These are phyloP conservation scores for Damaliscus lunatus DNA, from an alignment of 2,113 vertebrate species.

Conservation along the genomic window DNA sequence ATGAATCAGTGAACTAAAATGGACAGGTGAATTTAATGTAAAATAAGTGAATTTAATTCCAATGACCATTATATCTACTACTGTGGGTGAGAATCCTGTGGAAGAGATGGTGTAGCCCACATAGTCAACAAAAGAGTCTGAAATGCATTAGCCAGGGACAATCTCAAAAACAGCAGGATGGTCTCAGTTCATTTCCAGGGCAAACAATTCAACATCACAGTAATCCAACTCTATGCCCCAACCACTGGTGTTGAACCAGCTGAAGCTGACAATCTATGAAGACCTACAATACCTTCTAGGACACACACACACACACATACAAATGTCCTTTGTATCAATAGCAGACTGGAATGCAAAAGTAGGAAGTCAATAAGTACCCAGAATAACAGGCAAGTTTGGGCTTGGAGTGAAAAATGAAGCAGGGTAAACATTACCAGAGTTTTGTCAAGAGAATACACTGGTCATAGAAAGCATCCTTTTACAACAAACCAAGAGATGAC, in stretches of 20 bases:
- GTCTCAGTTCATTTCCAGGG: neutral
- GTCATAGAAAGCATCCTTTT: neutral
- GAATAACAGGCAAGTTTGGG: neutral
- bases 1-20: neutral
- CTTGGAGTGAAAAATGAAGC: neutral
- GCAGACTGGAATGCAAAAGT: neutral
- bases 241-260: neutral
- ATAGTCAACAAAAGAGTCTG: neutral
- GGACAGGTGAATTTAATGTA: neutral
- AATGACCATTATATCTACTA: neutral
- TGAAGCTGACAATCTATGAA: neutral
- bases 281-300: neutral
- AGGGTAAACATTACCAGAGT: neutral
- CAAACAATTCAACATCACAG: neutral
- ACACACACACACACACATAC: neutral
- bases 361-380: neutral
- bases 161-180: neutral
- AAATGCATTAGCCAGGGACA: neutral
- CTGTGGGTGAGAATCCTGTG: neutral
- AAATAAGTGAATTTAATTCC: neutral
- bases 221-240: neutral
- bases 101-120: neutral
- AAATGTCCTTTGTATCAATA: neutral
- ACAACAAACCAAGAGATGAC: neutral
- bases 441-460: neutral